A percentile compares a stretch with the other conserved stretches of the same genome.
Evolutionary conservation across 2,888 invertebrate genomes (phyloP).

Genomic region (Parnassius smintheus): DNA sequence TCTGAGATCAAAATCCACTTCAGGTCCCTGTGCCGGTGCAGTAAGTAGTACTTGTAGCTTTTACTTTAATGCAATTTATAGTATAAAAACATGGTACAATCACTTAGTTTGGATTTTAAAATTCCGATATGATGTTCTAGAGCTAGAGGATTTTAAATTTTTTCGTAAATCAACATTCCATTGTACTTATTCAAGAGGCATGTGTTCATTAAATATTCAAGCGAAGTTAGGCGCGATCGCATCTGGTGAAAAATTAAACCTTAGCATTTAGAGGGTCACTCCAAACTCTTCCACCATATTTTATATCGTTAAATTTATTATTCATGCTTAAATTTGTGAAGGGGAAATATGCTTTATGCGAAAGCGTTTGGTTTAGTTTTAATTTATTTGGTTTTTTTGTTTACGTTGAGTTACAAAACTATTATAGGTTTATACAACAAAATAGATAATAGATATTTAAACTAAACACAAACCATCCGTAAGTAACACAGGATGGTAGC

Average conservation of each 20-base stretch:
- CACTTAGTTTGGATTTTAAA: not conserved
- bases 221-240: constrained; percentile 21
- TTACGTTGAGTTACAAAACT: too few species aligned
- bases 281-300: constrained; percentile 20
- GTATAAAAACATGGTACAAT: too few species aligned
- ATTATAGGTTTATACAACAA: too few species aligned
- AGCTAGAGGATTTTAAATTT: constrained; percentile 12
- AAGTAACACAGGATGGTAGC: too few species aligned
- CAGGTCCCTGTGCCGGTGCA: too few species aligned
- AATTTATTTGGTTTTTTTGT: not conserved
- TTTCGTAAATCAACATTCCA: constrained; percentile 23
- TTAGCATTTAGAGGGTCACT: constrained; percentile 19
- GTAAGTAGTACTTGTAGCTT: too few species aligned
- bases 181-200: constrained; percentile 14
- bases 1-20: too few species aligned
- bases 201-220: constrained; percentile 26
- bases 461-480: too few species aligned
- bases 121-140: not conserved
- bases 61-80: too few species aligned
- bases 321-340: constrained; percentile 14
- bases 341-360: too few species aligned
- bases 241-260: constrained; percentile 26
- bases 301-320: constrained; percentile 18
- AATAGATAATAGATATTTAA: too few species aligned
- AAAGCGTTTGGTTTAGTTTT: too few species aligned